Base-by-base conservation (phyloP, 2,113 vertebrate genomes). In the Galbula dea region DNA sequence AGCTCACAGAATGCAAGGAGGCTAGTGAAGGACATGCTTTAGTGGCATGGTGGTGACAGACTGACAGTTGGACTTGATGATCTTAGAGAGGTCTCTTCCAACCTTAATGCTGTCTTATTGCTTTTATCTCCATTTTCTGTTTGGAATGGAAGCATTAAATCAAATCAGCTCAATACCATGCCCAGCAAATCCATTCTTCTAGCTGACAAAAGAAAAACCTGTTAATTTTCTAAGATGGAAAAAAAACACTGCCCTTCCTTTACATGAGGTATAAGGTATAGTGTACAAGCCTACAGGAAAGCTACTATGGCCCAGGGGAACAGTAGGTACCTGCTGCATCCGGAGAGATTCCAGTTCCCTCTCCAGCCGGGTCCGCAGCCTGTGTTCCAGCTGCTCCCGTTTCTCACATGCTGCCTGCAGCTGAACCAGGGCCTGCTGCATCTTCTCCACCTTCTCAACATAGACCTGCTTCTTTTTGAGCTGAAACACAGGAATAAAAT, bases 391-490 rank as follows among this genome's bases (percentile, higher is more conserved):
- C 95, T 99, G 99, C 52, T 99, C 99, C 61, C 99, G 97, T 93
- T 99, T 99, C 97, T 99, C 99, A 63, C 99, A 99, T 0, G 99
- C 99, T 4, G 99, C 99, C 97, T 99, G 99, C 13, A 99, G 98
- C 96, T 99, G 99, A 11, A 98, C 98, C 88, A 99, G 78, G 8
- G 99, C 99, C 95, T 99, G 99, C 94, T 99, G 99, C 99, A 99
- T 99, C 93, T 99, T 98, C 96, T 99, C 99, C 94, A 99, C 99
- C 94, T 99, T 99, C 96, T 99, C 99, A 5, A 99, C 99, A 1
- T 99, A 99, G n/a, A 99, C 98, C 96, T 99, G 99, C 97, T 99
- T 99, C 97, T 99, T 99, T 88, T 99, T 99, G 83, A 99, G 97
- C 99, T 99, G 58, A 46, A 96, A 94, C n/a, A 55, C 87, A 85